Evolutionary conservation across 2,113 vertebrate species (phyloP).

Genomic region (Chloropsis hardwickii): DNA sequence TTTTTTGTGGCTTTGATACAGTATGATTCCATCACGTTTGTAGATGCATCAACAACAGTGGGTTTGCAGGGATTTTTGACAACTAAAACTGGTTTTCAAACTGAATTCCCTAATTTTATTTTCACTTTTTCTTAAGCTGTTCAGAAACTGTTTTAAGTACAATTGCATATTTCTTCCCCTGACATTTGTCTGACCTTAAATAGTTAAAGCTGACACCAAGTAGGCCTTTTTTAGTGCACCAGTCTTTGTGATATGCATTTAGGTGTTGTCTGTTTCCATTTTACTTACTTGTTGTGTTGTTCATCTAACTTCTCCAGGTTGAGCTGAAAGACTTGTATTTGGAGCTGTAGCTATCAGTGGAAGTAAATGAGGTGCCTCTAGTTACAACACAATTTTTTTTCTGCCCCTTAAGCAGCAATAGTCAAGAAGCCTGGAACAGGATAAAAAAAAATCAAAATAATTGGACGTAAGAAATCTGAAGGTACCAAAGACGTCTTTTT

Average conservation of each 20-base stretch:
- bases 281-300: constrained; percentile 19
- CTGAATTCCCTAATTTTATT: neutral
- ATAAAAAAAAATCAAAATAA: constrained; percentile 62
- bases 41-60: neutral
- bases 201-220: neutral
- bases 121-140: neutral
- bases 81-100: neutral
- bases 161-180: neutral
- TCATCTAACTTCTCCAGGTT: constrained; percentile 37
- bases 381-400: constrained; percentile 12
- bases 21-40: neutral
- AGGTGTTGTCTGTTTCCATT: constrained; percentile 14
- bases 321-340: neutral
- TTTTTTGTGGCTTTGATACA: neutral
- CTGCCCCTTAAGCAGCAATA: constrained; percentile 10
- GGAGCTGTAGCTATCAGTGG: constrained; percentile 34
- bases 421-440: constrained; percentile 17
- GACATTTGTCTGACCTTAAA: neutral
- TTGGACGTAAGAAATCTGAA: constrained; percentile 57
- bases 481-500: constrained; percentile 36
- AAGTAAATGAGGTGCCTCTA: constrained; percentile 41
- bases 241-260: neutral
- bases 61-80: neutral
- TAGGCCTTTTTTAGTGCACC: neutral
- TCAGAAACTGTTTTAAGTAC: neutral